Evolutionary conservation across 2,113 vertebrate species (phyloP).

Genomic region (Poeciliopsis retropinna): DNA sequence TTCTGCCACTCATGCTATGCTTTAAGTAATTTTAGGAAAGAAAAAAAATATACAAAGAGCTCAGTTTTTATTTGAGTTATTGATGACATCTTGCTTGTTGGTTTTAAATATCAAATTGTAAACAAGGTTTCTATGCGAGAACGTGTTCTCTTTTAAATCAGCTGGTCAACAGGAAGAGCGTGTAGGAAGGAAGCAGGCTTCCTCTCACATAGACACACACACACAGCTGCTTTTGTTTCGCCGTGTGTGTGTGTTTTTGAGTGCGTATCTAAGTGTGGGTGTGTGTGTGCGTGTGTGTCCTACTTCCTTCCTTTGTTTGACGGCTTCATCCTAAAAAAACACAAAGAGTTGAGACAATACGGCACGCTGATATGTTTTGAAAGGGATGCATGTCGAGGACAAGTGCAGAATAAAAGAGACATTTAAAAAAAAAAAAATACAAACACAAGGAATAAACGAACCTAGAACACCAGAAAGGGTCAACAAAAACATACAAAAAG

Average conservation of each 20-base stretch:
- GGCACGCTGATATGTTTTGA: background rate
- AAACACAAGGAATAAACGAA: background rate
- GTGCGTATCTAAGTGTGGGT: background rate
- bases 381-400: background rate
- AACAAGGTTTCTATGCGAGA: background rate
- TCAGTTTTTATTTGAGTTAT: background rate
- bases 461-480: background rate
- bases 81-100: background rate
- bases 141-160: conserved; percentile 2
- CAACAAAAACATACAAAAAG: too few species aligned
- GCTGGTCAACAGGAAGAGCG: conserved; percentile 38
- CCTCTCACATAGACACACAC: conserved; percentile 19
- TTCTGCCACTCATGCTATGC: background rate
- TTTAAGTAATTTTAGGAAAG: background rate
- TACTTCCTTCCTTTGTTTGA: conserved; percentile 61
- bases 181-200: conserved; percentile 30
- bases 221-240: background rate
- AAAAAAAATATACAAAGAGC: background rate
- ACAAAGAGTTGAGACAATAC: conserved; percentile 7
- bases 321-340: conserved; percentile 14
- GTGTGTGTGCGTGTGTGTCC: background rate
- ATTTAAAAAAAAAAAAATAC: background rate
- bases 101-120: background rate
- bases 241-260: background rate
- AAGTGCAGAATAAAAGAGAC: background rate